These are phyloP conservation scores for Chromobotia macracanthus DNA, from an alignment of 2,797 vertebrate genomes.

Conservation along the genomic window DNA sequence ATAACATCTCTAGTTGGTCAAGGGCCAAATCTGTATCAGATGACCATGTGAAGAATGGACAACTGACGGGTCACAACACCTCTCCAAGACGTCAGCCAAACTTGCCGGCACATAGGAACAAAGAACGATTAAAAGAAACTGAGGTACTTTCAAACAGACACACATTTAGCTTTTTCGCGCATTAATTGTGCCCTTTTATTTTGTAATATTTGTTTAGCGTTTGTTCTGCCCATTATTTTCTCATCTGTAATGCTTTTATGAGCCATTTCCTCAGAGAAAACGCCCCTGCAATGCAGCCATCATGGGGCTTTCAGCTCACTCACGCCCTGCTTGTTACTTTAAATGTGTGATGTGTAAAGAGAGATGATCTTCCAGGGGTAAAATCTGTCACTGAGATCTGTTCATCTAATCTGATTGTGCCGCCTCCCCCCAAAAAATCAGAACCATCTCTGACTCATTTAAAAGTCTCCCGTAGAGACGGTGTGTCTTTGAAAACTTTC, in stretches of 20 bases:
- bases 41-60: constrained; percentile 80
- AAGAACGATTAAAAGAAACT: constrained; percentile 60
- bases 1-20: constrained; percentile 78
- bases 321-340: neutral
- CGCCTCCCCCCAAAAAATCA: constrained; percentile 36
- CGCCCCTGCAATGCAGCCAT: constrained; percentile 25
- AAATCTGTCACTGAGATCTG: constrained; percentile 32
- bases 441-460: constrained; percentile 42
- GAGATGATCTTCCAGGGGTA: constrained; percentile 16
- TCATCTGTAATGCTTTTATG: neutral
- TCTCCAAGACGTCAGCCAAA: constrained; percentile 64
- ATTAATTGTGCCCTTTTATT: neutral
- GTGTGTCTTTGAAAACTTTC: constrained; percentile 31
- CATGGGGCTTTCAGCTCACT: constrained; percentile 20
- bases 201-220: neutral
- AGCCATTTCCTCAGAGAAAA: neutral
- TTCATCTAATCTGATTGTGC: constrained; percentile 27
- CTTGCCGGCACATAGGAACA: constrained; percentile 67
- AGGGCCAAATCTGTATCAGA: constrained; percentile 78
- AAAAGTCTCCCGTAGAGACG: constrained; percentile 32
- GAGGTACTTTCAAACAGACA: constrained; percentile 73
- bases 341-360: neutral
- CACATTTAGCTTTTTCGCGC: neutral
- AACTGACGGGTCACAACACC: constrained; percentile 68
- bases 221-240: neutral